Evolutionary conservation across 2,888 invertebrate species (phyloP).

Genomic region (Leuctra nigra): DNA sequence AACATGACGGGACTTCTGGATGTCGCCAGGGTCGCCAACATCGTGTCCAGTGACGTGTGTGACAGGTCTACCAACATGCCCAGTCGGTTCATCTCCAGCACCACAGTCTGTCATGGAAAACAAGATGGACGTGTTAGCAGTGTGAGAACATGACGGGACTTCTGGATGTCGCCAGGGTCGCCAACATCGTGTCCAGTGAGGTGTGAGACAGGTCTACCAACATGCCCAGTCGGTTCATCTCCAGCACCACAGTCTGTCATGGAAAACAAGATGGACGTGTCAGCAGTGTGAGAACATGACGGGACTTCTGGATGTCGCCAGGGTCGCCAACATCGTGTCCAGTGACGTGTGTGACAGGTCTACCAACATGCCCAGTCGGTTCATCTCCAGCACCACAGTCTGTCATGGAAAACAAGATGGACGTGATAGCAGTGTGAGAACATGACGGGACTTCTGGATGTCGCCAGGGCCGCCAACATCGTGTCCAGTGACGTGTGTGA

Average conservation of each 20-base stretch:
- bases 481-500: conserved; percentile 83
- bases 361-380: conserved; percentile 88
- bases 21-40: conserved; percentile 52
- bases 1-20: conserved; percentile 78
- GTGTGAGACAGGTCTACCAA: conserved; percentile 87
- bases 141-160: conserved; percentile 93
- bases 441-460: conserved; percentile 69
- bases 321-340: conserved; percentile 70
- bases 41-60: conserved; percentile 80
- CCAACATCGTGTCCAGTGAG: conserved; percentile 77
- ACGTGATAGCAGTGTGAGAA: conserved; percentile 88
- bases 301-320: conserved; percentile 51
- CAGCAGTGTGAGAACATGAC: conserved; percentile 89
- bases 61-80: conserved; percentile 91
- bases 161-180: conserved; percentile 39
- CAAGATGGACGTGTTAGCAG: too few species aligned
- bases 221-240: conserved; percentile 93
- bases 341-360: conserved; percentile 85
- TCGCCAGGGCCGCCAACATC: conserved; percentile 56
- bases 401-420: too few species aligned
- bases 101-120: conserved; percentile 48
- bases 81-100: conserved; percentile 87
- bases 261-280: too few species aligned
- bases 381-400: conserved; percentile 79
- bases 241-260: conserved; percentile 57